Evolutionary conservation across 2,113 vertebrate species (phyloP).

Genomic region (Charadrius vociferus): DNA sequence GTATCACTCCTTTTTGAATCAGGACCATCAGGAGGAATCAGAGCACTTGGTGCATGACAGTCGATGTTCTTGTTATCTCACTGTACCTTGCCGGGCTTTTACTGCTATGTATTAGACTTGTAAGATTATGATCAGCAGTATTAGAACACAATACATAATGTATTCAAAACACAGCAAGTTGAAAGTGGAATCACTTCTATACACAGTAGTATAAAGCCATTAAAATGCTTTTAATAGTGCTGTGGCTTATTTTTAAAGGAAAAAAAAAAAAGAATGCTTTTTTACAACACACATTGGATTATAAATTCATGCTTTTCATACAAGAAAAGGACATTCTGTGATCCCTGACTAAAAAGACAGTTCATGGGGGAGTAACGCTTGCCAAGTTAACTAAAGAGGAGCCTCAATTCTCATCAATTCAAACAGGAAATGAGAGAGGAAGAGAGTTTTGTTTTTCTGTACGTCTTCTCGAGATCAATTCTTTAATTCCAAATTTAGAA

Average conservation of each 20-base stretch:
- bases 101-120: background rate
- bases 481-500: conserved; percentile 4
- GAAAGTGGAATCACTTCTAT: background rate
- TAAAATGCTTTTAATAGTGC: background rate
- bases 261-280: background rate
- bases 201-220: background rate
- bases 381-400: background rate
- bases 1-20: background rate
- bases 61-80: background rate
- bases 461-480: background rate
- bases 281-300: background rate
- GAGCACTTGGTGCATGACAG: background rate
- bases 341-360: background rate
- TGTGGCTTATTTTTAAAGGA: background rate
- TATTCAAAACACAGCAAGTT: background rate
- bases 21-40: background rate
- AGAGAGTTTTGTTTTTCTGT: conserved; percentile 11
- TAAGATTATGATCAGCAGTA: background rate
- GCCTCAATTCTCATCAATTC: background rate
- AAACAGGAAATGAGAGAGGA: conserved; percentile 20
- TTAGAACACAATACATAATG: background rate
- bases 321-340: background rate
- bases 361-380: background rate
- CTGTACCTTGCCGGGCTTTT: background rate
- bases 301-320: background rate